Evolutionary conservation across 1,140 invertebrate genomes (phyloP).

Genomic region (Nomia melanderi): DNA sequence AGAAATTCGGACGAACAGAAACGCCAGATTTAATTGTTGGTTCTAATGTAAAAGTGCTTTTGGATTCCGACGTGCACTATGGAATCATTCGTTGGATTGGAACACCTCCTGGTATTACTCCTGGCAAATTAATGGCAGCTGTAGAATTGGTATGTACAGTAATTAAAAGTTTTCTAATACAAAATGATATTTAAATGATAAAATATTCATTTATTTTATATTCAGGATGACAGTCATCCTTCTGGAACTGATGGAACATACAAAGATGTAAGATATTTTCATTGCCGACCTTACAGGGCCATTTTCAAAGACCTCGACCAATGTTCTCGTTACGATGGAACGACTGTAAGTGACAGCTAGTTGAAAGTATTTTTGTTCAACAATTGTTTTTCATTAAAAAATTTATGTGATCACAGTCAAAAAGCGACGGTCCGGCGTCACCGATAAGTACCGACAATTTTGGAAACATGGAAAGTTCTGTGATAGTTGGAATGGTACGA

Average conservation of each 20-base stretch:
- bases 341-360: constrained; percentile 83
- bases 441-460: constrained; percentile 74
- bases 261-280: constrained; percentile 86
- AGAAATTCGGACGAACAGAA: constrained; percentile 72
- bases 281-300: constrained; percentile 86
- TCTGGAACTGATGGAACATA: constrained; percentile 88
- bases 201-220: constrained; percentile 3
- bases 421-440: constrained; percentile 62
- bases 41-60: constrained; percentile 87
- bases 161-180: background rate
- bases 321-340: constrained; percentile 89
- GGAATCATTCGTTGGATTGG: constrained; percentile 96
- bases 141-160: constrained; percentile 84
- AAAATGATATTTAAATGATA: background rate
- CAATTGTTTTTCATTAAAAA: constrained; percentile 68
- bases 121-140: constrained; percentile 84
- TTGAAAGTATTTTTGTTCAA: constrained; percentile 45
- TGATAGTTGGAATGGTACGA: constrained; percentile 89
- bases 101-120: constrained; percentile 75
- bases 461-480: constrained; percentile 87
- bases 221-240: constrained; percentile 83
- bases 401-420: constrained; percentile 61
- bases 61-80: constrained; percentile 83
- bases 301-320: constrained; percentile 89
- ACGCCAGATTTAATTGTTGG: constrained; percentile 85